Evolutionary conservation across 2,888 invertebrate species (phyloP), one percentile per base, ranked within the genome.

Genomic region (Junonia oenone): DNA sequence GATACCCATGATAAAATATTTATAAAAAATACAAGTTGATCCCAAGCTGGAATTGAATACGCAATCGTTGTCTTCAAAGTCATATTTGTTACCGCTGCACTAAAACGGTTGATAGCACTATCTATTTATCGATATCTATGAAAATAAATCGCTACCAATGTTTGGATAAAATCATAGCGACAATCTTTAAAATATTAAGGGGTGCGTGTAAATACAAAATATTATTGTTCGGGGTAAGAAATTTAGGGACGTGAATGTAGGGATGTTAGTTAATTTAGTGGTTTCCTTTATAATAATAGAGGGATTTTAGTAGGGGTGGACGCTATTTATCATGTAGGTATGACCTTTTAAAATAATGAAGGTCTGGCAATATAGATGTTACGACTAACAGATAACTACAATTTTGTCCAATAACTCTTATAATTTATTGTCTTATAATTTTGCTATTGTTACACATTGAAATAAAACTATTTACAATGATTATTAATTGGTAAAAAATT

Each of bases 251-350:
- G n/a, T 13, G 17, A 26, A 1, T 35, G 31, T 45, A 29, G 58
- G 58, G 55, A 26, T 49, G 19, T 54, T 47, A 29, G 47, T n/a
- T 55, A 58, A 58, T 58, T 51, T 55, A 47, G 54, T 48, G 51
- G 54, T 43, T 47, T 51, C 58, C 46, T 55, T 54, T 51, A 50
- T 17, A 54, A 55, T 43, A 58, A 58, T 55, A 58, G 45, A 47
- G 51, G 54, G 50, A 43, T 43, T 22, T 43, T 26, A 43, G 22
- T 43, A 43, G n/a, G 43, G 43, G 13, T 43, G 6, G 26, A 22
- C 2, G 1, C 13, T 13, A 6, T 43, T 26, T 22, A 43, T 43
- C 43, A 43, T 43, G 13, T 1, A 43, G 43, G 19, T 43, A 43
- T 13, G 26, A 26, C 22, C 22, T 26, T 22, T 43, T 43, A 13